These are phyloP conservation scores for Stenurella melanura DNA, from an alignment of 2,888 invertebrate species.

Conservation along the genomic window DNA sequence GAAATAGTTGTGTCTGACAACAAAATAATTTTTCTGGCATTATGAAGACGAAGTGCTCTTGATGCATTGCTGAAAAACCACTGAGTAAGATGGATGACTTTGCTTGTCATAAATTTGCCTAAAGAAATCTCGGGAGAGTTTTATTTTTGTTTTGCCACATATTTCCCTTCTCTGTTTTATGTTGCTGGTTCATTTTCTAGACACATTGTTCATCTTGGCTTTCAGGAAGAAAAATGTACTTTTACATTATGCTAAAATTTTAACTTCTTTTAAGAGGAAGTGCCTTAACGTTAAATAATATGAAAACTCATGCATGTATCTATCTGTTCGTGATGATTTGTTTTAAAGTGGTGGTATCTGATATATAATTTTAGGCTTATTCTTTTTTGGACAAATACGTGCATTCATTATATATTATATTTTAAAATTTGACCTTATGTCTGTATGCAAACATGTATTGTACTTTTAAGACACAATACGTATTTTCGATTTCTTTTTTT, in stretches of 20 bases:
- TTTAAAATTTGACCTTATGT: no score
- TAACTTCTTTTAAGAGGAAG: slow-evolving; percentile 23
- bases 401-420: no score
- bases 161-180: slow-evolving; percentile 65
- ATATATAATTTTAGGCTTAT: background rate
- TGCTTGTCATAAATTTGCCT: slow-evolving; percentile 71
- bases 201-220: slow-evolving; percentile 67
- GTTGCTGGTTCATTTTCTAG: slow-evolving; percentile 49
- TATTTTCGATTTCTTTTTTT: no score
- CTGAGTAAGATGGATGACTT: slow-evolving; percentile 67
- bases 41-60: slow-evolving; percentile 41
- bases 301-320: background rate
- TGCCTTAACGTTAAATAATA: slow-evolving; percentile 22
- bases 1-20: slow-evolving; percentile 31
- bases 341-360: background rate
- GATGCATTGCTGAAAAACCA: slow-evolving; percentile 50
- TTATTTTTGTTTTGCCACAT: slow-evolving; percentile 66
- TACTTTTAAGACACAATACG: no score
- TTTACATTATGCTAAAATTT: slow-evolving; percentile 65
- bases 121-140: slow-evolving; percentile 68
- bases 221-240: slow-evolving; percentile 68
- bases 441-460: no score
- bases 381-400: background rate
- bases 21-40: slow-evolving; percentile 39
- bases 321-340: background rate